These are phyloP conservation scores for human (Homo sapiens) DNA, from an alignment of 2,113 vertebrate genomes.

Conservation along the genomic window GRCh38 chr20:57986001-57986500, in stretches of 20 bases:
- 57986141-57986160: constrained; percentile 42
- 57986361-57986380: not conserved
- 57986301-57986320: too few species aligned
- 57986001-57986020: not conserved
- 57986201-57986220: not conserved
- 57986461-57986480: not conserved
- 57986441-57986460: not conserved
- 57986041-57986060: not conserved
- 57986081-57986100: not conserved
- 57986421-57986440: rapidly evolving
- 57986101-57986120: not conserved
- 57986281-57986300: not conserved
- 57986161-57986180: not conserved
- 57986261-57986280: not conserved
- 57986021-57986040: not conserved
- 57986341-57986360: not conserved
- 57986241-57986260: not conserved
- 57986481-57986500: rapidly evolving
- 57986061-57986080: not conserved
- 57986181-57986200: not conserved
- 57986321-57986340: too few species aligned
- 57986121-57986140: not conserved
- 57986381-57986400: rapidly evolving
- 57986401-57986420: not conserved
- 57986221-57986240: not conserved